A percentile compares a stretch with the other conserved stretches of the same genome.
These are phyloP conservation scores for Zeugodacus cucurbitae DNA, from an alignment of 1,140 invertebrate species.

Conservation along the genomic window DNA sequence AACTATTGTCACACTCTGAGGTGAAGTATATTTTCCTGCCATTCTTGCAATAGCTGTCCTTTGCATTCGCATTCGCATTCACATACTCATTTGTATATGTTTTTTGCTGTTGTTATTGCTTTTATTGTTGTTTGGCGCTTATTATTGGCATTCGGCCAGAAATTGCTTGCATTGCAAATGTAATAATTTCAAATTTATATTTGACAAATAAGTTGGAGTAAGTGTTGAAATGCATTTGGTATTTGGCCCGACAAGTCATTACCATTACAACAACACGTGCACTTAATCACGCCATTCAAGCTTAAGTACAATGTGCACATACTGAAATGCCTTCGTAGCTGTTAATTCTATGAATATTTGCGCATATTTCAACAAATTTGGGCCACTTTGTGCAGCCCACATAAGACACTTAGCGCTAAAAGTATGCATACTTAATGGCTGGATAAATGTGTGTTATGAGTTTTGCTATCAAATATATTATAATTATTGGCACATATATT, in stretches of 20 bases:
- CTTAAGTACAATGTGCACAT: not conserved
- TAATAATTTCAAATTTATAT: conserved; percentile 24
- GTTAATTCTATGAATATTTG: not conserved
- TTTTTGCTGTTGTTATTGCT: not conserved
- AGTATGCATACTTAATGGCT: not conserved
- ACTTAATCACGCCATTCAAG: not conserved
- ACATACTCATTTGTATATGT: not conserved
- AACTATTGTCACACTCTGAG: not conserved
- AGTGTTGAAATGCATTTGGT: conserved; percentile 14
- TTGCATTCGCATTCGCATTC: not conserved
- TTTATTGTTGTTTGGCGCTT: not conserved
- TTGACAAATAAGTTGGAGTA: not conserved
- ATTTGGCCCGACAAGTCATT: not conserved
- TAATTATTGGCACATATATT: too few species aligned
- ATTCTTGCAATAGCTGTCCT: not conserved
- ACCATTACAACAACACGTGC: not conserved
- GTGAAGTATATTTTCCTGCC: not conserved
- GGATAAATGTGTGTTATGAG: not conserved
- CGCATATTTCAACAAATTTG: not conserved
- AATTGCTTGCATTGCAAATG: not conserved
- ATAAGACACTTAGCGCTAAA: not conserved
- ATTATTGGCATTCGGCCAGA: not conserved
- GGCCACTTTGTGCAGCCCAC: not conserved
- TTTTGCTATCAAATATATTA: too few species aligned
- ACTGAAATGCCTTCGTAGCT: too few species aligned